Base-by-base conservation (phyloP, 2,797 vertebrate species). In the Gobio occitaniae region DNA sequence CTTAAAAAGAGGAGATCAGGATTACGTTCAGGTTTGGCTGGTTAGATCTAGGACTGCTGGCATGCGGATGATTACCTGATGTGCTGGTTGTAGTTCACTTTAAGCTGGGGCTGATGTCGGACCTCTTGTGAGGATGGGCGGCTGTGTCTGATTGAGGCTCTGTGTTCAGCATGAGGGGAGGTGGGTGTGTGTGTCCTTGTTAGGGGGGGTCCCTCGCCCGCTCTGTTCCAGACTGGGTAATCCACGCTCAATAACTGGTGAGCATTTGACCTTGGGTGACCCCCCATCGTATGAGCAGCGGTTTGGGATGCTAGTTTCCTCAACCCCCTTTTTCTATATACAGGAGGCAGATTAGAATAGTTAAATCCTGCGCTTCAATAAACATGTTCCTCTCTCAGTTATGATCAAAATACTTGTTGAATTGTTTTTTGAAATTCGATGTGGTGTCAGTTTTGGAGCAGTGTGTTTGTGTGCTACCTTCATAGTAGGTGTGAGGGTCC, bases 271-370 rank as follows among this genome's bases (percentile, higher is more conserved):
- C 13, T 96, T 97, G 54, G 96, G 93, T 56, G 91, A 90, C 12
- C 84, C n/a, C 87, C 92, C 91, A 41, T 97, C 96, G 0, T 96
- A 96, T 79, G 95, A 93, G 85, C 94, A 94, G 52, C 96, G 92
- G 90, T 96, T 96, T 1, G 96, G 95, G 89, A 95, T 95, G 44
- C 96, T 97, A 94, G 96, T 96, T 91, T 98, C 96, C 84, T 93
- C 95, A 2, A 88, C 86, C 56, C 90, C 95, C 93, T 98, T 98
- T 90, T 96, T 94, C 97, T 98, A 95, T 63, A 19, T n/a, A 65
- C 50, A 63, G 12, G 59, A 48, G 12, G 48, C 25, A 68, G 48
- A 66, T 38, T 44, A 6, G 11, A 72, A 32, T 13, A 52, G 12
- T 15, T 4, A 19, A 82, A 81, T 25, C 21, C 4, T 19, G 13